phyloP scores from a whole-genome alignment of 1,140 invertebrate genomes.

The Cyrtorhinus lividipennis region DNA sequence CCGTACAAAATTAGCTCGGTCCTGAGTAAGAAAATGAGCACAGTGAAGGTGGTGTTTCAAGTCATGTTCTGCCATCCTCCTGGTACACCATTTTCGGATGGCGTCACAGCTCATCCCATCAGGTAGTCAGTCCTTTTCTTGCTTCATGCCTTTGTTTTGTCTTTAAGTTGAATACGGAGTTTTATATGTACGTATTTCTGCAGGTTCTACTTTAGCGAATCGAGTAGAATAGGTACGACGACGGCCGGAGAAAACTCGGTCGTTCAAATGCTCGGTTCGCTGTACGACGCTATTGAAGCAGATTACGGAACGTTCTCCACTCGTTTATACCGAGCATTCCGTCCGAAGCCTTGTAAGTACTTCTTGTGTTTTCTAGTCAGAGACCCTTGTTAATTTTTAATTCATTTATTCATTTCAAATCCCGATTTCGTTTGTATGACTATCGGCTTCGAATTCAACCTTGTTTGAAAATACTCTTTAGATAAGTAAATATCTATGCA shows the following conservation, averaged over 20 bases:
- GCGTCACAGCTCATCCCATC: conserved; percentile 59
- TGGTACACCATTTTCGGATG: conserved; percentile 48
- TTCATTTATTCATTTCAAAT: too few relatives aligned
- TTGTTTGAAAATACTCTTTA: too few relatives aligned
- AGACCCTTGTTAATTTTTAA: too few relatives aligned
- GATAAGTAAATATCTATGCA: too few relatives aligned
- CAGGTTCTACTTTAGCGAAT: conserved; percentile 91
- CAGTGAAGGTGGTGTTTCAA: conserved; percentile 62
- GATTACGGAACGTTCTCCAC: conserved; percentile 87
- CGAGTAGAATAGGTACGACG: conserved; percentile 73
- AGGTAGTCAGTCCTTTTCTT: too few relatives aligned
- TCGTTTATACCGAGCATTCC: conserved; percentile 75
- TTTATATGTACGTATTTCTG: too few relatives aligned
- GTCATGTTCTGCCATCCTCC: conserved; percentile 91
- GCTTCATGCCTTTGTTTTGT: too few relatives aligned
- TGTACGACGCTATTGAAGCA: conserved; percentile 82
- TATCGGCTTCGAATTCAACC: too few relatives aligned
- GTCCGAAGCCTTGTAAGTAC: conserved; percentile 49
- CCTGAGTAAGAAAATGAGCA: conserved; percentile 57
- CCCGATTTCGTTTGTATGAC: too few relatives aligned
- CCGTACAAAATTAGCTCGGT: conserved; percentile 62
- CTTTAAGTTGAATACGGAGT: too few relatives aligned
- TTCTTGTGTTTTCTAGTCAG: too few relatives aligned
- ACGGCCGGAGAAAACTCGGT: conserved; percentile 88
- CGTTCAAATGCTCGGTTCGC: conserved; percentile 82